These are phyloP conservation scores for Marcusenius ussheri DNA, from an alignment of 2,113 vertebrate species.

Conservation along the genomic window DNA sequence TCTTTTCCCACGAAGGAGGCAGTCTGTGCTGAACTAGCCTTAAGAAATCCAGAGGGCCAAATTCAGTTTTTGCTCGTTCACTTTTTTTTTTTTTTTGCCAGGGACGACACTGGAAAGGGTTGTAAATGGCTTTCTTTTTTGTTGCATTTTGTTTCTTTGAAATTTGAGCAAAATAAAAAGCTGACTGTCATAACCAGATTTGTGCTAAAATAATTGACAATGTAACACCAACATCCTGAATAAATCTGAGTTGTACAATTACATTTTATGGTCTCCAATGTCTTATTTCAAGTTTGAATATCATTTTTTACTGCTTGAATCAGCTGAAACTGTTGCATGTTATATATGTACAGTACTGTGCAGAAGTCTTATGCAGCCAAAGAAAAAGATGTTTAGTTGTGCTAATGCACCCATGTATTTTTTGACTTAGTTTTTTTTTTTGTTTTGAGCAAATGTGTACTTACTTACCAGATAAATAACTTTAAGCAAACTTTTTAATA, in stretches of 20 bases:
- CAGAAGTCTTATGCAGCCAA: neutral
- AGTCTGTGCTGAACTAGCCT: conserved; percentile 8
- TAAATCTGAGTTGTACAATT: conserved; percentile 32
- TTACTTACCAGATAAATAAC: neutral
- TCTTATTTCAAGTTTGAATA: neutral
- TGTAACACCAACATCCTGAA: conserved; percentile 25
- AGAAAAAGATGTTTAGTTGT: neutral
- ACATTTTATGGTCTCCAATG: neutral
- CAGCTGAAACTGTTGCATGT: neutral
- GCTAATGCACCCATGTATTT: neutral
- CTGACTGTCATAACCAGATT: conserved; percentile 17
- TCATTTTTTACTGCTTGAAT: neutral
- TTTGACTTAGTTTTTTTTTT: neutral
- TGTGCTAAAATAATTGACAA: conserved; percentile 12
- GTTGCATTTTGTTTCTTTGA: conserved; percentile 28
- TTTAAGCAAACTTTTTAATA: too few species aligned
- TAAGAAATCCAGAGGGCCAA: conserved; percentile 17
- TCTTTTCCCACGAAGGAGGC: neutral
- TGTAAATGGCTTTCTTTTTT: conserved; percentile 30
- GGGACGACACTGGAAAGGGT: conserved; percentile 32
- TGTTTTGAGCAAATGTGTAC: neutral
- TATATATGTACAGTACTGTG: neutral
- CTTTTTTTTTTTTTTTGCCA: conserved; percentile 24
- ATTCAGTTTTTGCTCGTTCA: conserved; percentile 19
- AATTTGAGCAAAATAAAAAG: conserved; percentile 30